phyloP scores from a whole-genome alignment of 1,140 invertebrate genomes.

The Anoplolepis gracilipes region DNA sequence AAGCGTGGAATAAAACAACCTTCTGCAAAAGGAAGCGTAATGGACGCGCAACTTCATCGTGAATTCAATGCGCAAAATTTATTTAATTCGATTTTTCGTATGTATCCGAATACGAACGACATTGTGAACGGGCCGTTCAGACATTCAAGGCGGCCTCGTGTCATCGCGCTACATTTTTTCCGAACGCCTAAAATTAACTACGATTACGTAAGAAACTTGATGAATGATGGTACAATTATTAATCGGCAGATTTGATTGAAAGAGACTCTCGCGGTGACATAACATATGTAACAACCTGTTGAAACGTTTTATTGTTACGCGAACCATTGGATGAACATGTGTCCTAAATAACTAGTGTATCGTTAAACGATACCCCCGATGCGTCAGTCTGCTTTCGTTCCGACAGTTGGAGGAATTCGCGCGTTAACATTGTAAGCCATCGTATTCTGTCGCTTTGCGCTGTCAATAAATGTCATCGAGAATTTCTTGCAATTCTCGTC shows the following conservation, averaged over 20 bases:
- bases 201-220: neutral
- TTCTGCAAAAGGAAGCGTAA: conserved; percentile 53
- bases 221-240: neutral
- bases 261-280: neutral
- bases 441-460: neutral
- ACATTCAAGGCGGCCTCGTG: conserved; percentile 22
- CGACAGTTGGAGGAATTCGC: neutral
- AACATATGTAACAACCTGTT: neutral
- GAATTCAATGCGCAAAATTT: conserved; percentile 54
- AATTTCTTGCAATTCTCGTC: conserved; percentile 23
- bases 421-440: conserved; percentile 17
- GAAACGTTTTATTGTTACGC: conserved; percentile 8
- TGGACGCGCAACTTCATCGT: conserved; percentile 50
- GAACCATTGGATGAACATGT: conserved; percentile 1
- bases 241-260: neutral
- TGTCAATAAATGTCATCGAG: conserved; percentile 31
- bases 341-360: conserved; percentile 50
- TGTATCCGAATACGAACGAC: neutral
- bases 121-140: conserved; percentile 24
- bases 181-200: no score
- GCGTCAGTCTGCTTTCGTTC: conserved; percentile 39
- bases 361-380: conserved; percentile 60
- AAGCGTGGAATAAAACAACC: conserved; percentile 48
- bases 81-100: conserved; percentile 54
- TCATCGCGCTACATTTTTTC: conserved; percentile 19